Base-by-base conservation (phyloP, 2,113 vertebrate genomes). In the Dolichotis patagonum region DNA sequence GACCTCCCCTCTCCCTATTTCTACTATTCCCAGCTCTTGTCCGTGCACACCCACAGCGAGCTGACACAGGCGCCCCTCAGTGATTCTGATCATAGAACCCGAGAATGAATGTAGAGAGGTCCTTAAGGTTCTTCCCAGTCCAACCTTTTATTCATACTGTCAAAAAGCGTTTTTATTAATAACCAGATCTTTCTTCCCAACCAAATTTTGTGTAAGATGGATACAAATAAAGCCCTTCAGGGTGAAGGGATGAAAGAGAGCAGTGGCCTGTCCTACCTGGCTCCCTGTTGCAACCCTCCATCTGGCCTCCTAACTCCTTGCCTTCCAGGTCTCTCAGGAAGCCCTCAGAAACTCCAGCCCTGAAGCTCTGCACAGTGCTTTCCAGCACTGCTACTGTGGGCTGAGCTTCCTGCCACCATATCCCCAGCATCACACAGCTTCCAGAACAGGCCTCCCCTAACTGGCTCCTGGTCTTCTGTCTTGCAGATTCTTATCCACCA, bases 331-430 rank as follows among this genome's bases (percentile, higher is more conserved):
- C 49, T 38, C 41, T 9, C 41, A n/a, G 30, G 43, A 38, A 10
- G 32, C 7, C 24, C 19, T 1, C 3, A 0, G 46, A 17, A 10
- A 30, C 83, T 0, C 9, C n/a, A n/a, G 0, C 24, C 8, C 7
- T 1, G 32, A 22, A 19, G 5, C 2, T 58, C 26, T 22, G 69
- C 75, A 13, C 1, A 2, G 8, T 3, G 3, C n/a, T 8, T 7
- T 63, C 56, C 30, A 32, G n/a, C 58, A 14, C 63, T 19, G n/a
- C 32, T 1, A 13, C 7, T 24, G 22, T 19, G 43, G 73, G 20
- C 2, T 54, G 17, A 16, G 5, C 32, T n/a, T 81, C 63, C 41
- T 67, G 63, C 14, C 28, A 20, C 28, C 5, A 1, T 0, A 2
- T 2, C 0, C 24, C 10, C 58, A 10, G 6, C n/a, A 38, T 35